phyloP scores from a whole-genome alignment of 2,888 invertebrate genomes.

The Chrysomela aeneicollis region DNA sequence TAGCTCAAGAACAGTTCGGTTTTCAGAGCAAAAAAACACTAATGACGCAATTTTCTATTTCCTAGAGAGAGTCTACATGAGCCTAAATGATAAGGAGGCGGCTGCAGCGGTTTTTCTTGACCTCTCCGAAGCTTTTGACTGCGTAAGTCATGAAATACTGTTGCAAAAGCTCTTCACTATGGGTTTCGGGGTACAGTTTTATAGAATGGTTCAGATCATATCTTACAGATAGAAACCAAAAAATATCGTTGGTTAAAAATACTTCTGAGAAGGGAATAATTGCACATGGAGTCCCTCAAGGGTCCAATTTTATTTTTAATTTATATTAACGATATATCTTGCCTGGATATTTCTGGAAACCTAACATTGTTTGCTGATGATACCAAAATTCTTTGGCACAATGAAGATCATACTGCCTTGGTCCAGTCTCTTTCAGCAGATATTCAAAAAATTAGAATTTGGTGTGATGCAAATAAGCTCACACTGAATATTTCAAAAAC shows the following conservation, averaged over 20 bases:
- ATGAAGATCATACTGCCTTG: background rate
- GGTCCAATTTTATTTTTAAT: background rate
- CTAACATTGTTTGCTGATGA: constrained; percentile 1
- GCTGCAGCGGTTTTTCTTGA: too few species aligned
- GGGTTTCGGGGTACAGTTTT: background rate
- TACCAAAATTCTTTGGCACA: background rate
- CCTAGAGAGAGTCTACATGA: too few species aligned
- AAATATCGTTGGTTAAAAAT: too few species aligned
- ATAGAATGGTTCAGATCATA: background rate
- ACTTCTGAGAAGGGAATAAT: background rate
- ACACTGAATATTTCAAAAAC: background rate
- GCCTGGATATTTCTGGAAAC: background rate
- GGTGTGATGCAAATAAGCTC: constrained; percentile 10
- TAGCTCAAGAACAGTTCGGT: too few species aligned
- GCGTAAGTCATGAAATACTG: background rate
- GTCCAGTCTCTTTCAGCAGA: background rate
- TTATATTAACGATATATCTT: background rate
- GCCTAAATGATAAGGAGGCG: too few species aligned
- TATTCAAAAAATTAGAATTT: background rate
- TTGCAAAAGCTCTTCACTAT: background rate
- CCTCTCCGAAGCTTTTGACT: background rate
- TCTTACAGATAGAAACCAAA: too few species aligned
- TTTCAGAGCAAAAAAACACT: too few species aligned
- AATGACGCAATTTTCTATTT: too few species aligned
- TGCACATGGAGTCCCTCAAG: background rate